Evolutionary conservation across 2,113 vertebrate genomes (phyloP).

Genomic region (Poeciliopsis prolifica): DNA sequence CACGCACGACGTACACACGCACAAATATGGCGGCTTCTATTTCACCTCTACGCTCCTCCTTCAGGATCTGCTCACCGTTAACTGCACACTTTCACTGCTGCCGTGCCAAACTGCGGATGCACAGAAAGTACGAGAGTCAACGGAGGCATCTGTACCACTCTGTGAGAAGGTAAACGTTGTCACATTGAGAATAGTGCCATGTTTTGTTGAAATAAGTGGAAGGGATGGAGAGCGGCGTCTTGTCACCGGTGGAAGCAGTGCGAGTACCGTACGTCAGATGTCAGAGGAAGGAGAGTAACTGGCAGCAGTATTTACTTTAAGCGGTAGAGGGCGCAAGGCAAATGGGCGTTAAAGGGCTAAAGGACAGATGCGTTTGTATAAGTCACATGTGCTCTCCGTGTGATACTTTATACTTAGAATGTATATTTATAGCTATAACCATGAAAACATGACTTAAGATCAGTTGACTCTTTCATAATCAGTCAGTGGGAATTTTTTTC

Average conservation of each 20-base stretch:
- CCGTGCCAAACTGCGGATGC: slow-evolving; percentile 61
- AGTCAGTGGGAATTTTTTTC: too few relatives aligned
- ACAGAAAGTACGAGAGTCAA: slow-evolving; percentile 68
- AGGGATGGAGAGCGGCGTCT: slow-evolving; percentile 26
- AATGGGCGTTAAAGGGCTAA: too few relatives aligned
- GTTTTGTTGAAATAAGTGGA: not conserved
- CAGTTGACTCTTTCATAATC: too few relatives aligned
- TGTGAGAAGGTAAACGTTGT: slow-evolving; percentile 64
- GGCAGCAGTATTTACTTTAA: slow-evolving; percentile 41
- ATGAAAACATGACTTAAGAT: too few relatives aligned
- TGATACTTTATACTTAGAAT: too few relatives aligned
- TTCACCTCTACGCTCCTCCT: slow-evolving; percentile 75
- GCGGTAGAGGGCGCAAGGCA: slow-evolving; percentile 19
- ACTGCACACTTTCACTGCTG: slow-evolving; percentile 63
- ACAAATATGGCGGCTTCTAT: slow-evolving; percentile 78
- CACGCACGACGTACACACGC: slow-evolving; percentile 33
- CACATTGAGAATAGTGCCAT: not conserved
- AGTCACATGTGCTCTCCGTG: too few relatives aligned
- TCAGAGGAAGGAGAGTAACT: slow-evolving; percentile 43
- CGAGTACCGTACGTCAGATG: slow-evolving; percentile 55
- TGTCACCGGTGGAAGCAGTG: slow-evolving; percentile 43
- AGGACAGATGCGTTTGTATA: too few relatives aligned
- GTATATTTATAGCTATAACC: too few relatives aligned
- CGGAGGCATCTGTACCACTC: slow-evolving; percentile 69
- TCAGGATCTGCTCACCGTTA: slow-evolving; percentile 69